Evolutionary conservation across 2,113 vertebrate species (phyloP).

Genomic region (Ramphastos sulfuratus): DNA sequence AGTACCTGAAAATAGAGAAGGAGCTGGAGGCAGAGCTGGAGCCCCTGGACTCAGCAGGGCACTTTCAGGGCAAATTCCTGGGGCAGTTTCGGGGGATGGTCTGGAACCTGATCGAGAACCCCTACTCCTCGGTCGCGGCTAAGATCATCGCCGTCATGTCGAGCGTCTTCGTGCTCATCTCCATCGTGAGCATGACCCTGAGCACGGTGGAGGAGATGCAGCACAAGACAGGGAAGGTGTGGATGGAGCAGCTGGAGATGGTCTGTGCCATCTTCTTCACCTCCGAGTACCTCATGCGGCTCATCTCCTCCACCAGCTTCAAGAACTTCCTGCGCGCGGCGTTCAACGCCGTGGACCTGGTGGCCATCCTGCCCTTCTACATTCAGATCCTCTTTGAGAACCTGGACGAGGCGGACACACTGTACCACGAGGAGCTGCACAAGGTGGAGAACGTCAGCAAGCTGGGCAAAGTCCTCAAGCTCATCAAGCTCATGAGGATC

Average conservation of each 20-base stretch:
- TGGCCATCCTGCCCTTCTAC: slow-evolving; percentile 90
- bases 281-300: slow-evolving; percentile 79
- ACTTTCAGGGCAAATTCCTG: slow-evolving; percentile 78
- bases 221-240: slow-evolving; percentile 66
- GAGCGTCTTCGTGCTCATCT: slow-evolving; percentile 83
- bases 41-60: slow-evolving; percentile 50
- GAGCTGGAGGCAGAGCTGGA: slow-evolving; percentile 82
- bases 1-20: slow-evolving; percentile 80
- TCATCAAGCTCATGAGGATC: slow-evolving; percentile 90
- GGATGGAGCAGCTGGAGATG: slow-evolving; percentile 81
- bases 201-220: slow-evolving; percentile 85
- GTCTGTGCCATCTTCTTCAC: slow-evolving; percentile 84
- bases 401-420: slow-evolving; percentile 73
- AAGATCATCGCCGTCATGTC: slow-evolving; percentile 82
- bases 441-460: slow-evolving; percentile 87
- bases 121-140: slow-evolving; percentile 77
- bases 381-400: slow-evolving; percentile 85
- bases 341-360: slow-evolving; percentile 83
- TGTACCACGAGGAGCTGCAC: slow-evolving; percentile 84
- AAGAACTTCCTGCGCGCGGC: slow-evolving; percentile 74
- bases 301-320: slow-evolving; percentile 76
- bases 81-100: slow-evolving; percentile 68
- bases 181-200: slow-evolving; percentile 83
- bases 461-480: slow-evolving; percentile 89
- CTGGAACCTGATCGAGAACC: slow-evolving; percentile 85